A percentile compares a stretch with the other conserved stretches of the same genome.
These are phyloP conservation scores for Aphis craccivora DNA, from an alignment of 1,140 invertebrate species.

Conservation along the genomic window DNA sequence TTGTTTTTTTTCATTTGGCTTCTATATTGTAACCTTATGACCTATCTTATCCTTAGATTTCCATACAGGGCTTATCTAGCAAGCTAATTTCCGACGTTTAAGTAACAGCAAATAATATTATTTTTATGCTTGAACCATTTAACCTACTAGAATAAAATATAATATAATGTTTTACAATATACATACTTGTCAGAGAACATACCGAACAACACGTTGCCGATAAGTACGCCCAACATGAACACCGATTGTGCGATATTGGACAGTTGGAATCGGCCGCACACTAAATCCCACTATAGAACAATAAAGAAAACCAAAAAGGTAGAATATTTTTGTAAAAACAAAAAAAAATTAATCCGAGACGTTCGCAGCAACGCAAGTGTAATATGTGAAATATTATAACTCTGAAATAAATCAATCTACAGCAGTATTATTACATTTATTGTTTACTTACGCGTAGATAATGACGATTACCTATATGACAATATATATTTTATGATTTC, in stretches of 20 bases:
- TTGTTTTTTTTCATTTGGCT: background rate
- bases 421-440: background rate
- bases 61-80: background rate
- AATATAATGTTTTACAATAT: background rate
- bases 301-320: background rate
- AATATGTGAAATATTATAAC: background rate
- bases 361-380: background rate
- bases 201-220: slow-evolving; percentile 78
- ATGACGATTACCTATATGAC: background rate
- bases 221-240: slow-evolving; percentile 78
- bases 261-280: slow-evolving; percentile 72
- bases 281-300: slow-evolving; percentile 72
- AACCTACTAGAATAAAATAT: background rate
- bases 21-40: background rate
- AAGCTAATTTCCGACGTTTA: background rate
- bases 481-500: no score
- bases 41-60: background rate
- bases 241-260: slow-evolving; percentile 76
- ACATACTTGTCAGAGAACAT: slow-evolving; percentile 76
- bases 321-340: background rate
- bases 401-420: background rate
- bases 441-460: background rate
- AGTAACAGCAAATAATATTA: background rate
- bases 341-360: background rate
- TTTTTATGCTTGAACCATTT: background rate